These are phyloP conservation scores for Saccostrea cuccullata DNA, from an alignment of 1,140 invertebrate genomes.

Conservation along the genomic window DNA sequence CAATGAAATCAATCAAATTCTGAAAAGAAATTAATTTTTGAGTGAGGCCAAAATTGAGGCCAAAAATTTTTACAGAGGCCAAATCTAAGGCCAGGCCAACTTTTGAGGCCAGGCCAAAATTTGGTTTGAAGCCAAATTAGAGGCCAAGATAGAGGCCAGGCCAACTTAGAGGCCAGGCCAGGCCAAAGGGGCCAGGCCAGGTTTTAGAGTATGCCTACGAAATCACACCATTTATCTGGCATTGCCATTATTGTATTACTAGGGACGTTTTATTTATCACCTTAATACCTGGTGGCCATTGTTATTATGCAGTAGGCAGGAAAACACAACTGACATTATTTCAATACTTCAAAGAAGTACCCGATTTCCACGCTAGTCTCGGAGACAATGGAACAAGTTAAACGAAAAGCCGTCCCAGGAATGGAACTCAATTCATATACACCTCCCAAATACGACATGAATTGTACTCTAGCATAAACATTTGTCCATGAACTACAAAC, in stretches of 20 bases:
- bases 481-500: too few species aligned
- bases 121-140: too few species aligned
- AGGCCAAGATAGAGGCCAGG: too few species aligned
- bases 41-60: too few species aligned
- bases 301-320: slow-evolving; percentile 33
- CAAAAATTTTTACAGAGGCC: too few species aligned
- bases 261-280: slow-evolving; percentile 31
- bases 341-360: slow-evolving; percentile 33
- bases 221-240: slow-evolving; percentile 35
- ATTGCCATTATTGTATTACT: slow-evolving; percentile 38
- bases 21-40: too few species aligned
- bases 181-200: too few species aligned
- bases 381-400: slow-evolving; percentile 26
- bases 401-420: slow-evolving; percentile 12
- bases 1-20: too few species aligned
- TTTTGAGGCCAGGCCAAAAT: too few species aligned
- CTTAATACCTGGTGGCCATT: slow-evolving; percentile 22
- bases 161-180: too few species aligned
- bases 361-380: slow-evolving; percentile 15
- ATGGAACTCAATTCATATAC: not conserved
- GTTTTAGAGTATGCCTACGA: too few species aligned
- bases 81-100: too few species aligned
- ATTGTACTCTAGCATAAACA: not conserved
- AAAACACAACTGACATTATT: slow-evolving; percentile 33
- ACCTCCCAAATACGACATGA: not conserved